Percentiles rank a stretch among this genome's conserved stretches.
Conservation (phyloP, 1,140 invertebrate genomes). For the Pogonomyrmex barbatus region DNA sequence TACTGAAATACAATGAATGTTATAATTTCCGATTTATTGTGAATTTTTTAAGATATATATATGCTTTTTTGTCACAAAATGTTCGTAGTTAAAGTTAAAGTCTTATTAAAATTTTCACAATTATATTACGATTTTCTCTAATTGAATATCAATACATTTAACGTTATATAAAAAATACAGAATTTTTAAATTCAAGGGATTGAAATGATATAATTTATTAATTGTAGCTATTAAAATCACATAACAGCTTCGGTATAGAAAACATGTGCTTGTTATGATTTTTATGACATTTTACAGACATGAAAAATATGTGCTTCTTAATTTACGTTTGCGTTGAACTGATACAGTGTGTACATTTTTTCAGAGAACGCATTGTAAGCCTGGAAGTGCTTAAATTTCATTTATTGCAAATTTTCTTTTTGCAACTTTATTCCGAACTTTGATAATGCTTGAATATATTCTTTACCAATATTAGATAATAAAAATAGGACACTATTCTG, state of each 20-base stretch:
- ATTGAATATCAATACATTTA: neutral
- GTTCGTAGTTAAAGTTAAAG: neutral
- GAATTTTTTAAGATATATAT: neutral
- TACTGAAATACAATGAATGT: neutral
- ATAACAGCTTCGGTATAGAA: neutral
- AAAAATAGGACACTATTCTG: neutral
- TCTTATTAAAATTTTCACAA: neutral
- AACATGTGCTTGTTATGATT: neutral
- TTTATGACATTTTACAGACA: neutral
- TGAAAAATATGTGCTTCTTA: constrained; percentile 23
- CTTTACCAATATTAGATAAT: neutral
- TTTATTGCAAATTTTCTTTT: constrained; percentile 9
- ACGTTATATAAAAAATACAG: neutral
- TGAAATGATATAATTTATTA: neutral
- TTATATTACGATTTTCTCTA: neutral
- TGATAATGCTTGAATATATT: neutral
- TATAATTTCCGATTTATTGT: neutral
- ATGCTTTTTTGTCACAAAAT: neutral
- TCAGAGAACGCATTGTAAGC: constrained; percentile 64
- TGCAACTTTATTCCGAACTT: neutral
- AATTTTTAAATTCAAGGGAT: neutral
- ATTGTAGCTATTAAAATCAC: neutral
- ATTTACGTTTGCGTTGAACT: constrained; percentile 30
- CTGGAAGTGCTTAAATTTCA: neutral
- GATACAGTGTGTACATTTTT: constrained; percentile 61